Base-by-base conservation (phyloP, 2,113 vertebrate species). In the Galbula dea region DNA sequence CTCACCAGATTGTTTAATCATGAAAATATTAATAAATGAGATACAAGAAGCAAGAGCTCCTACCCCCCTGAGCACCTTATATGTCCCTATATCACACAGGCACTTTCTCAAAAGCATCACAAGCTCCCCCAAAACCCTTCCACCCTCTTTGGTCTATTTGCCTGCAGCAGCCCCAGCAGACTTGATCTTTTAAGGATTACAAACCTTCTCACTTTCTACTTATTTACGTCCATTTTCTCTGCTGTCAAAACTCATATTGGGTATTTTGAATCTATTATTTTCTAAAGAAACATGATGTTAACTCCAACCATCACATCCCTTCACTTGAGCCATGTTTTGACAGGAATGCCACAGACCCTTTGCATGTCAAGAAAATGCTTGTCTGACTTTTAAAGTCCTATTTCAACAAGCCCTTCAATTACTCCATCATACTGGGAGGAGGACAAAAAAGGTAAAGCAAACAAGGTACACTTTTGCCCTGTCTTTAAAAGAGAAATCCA, bases 241-340 rank as follows among this genome's bases (percentile, higher is more conserved):
- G 66, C 45, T 91, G 92, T 36, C 85, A 87, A 67, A 88, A 65
- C 18, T 79, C 2, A 0, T 45, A 6, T 14, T 43, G 8, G 1
- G 0, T 4, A 37, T 43, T 83, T 85, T 76, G 16, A 67, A 0
- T 0, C 52, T 59, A 55, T 36, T 87, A 15, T 91, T 89, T 94
- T 89, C 78, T 76, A 65, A 85, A 87, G 85, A 89, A 95, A 61
- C 43, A 69, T 6, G 6, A 83, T n/a, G 27, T 61, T 73, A 76
- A 52, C 79, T 86, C 12, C 0, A 4, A 76, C 49, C 6, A 1
- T 67, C 58, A 32, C 0, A 0, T 83, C 87, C 66, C 62, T 75
- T 87, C 65, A 26, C 51, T 34, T 43, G n/a, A 92, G 45, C 37
- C 1, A 0, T 79, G 36, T 82, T 95, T 95, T 91, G 87, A 73